Evolutionary conservation across 1,140 invertebrate genomes (phyloP).

Genomic region (Saccostrea glomerata): DNA sequence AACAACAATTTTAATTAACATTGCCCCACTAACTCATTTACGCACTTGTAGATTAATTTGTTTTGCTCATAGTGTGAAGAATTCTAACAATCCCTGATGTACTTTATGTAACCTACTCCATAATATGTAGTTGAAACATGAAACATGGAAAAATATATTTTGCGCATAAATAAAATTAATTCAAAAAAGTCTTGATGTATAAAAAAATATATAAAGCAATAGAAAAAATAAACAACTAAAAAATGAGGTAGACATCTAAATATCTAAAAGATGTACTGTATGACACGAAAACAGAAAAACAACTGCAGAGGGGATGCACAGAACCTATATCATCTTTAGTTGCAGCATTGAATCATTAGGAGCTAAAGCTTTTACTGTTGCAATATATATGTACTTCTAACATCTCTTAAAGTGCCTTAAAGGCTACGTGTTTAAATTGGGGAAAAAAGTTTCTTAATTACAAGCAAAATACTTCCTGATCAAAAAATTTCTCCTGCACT

Average conservation of each 20-base stretch:
- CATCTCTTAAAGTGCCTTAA: not conserved
- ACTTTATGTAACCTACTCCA: not conserved
- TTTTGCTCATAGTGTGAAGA: not conserved
- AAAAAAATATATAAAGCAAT: not conserved
- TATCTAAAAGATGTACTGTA: not conserved
- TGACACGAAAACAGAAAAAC: not conserved
- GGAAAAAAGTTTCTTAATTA: too few relatives aligned
- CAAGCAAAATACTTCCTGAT: too few relatives aligned
- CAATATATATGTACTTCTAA: too few relatives aligned
- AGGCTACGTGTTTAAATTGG: not conserved
- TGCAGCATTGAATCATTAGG: not conserved
- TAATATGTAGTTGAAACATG: slow-evolving; percentile 1
- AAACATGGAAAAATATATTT: not conserved
- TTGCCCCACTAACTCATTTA: not conserved
- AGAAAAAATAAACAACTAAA: slow-evolving; percentile 4
- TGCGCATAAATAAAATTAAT: not conserved
- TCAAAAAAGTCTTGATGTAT: not conserved
- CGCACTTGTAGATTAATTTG: not conserved
- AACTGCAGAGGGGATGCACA: not conserved
- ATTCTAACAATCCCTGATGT: not conserved
- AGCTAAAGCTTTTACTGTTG: not conserved
- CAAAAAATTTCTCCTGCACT: too few relatives aligned
- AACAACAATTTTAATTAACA: slow-evolving; percentile 26
- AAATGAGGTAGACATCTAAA: slow-evolving; percentile 14
- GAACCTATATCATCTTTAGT: not conserved